Evolutionary conservation across 2,888 invertebrate genomes (phyloP), one percentile per base, ranked within the genome.

Genomic region (Hyalella azteca): DNA sequence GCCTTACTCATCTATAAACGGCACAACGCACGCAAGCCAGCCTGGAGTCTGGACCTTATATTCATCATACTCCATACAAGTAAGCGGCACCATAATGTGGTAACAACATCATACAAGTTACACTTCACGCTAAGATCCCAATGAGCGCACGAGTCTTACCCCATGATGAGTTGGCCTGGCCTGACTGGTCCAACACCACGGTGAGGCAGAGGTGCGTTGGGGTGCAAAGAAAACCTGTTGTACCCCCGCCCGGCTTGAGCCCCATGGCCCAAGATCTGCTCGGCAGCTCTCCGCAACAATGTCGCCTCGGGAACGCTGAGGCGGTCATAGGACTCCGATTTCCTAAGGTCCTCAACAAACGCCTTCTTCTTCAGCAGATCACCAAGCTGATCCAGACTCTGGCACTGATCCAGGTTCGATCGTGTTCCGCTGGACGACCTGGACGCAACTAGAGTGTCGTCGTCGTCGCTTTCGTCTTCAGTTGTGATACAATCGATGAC

Each of bases 111-210:
- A n/a, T n/a, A n/a, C n/a, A n/a, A n/a, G n/a, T n/a, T n/a, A n/a
- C n/a, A n/a, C n/a, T n/a, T n/a, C n/a, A n/a, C n/a, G n/a, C n/a
- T n/a, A n/a, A n/a, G n/a, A n/a, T n/a, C n/a, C n/a, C n/a, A n/a
- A n/a, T n/a, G n/a, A n/a, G 4, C 59, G 26, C 15, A 13, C 29
- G 26, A 11, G 7, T 19, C 66, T 66, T 29, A 66, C 66, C 66
- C 66, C 66, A 66, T 66, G 66, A 66, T 66, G 66, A 36, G 36
- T 22, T 66, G 36, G 4, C 66, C 66, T 36, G 66, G 66, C 39
- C 26, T 9, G 4, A 36, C 13, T 0, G 66, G 66, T 5, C 13
- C 36, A 36, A 45, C 11, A 15, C 45, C 9, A 45, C 11, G 66
- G 66, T 15, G 19, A 36, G 36, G 66, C 39, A 5, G 66, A 39